Evolutionary conservation across 2,888 invertebrate genomes (phyloP), one percentile per base, ranked within the genome.

Genomic region (Drosophila affinis): DNA sequence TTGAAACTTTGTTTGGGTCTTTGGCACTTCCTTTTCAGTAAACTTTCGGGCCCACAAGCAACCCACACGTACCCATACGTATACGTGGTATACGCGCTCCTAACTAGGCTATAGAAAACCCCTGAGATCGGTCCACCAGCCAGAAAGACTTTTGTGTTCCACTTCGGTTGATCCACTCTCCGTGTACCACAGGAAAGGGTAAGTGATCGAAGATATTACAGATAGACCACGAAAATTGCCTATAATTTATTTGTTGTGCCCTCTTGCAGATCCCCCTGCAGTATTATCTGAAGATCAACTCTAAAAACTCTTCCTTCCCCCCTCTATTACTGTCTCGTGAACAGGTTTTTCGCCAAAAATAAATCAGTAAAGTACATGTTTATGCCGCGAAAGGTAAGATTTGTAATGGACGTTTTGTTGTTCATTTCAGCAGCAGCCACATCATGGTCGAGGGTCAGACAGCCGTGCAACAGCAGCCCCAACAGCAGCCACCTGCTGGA

Each of bases 381-480:
- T 29, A 29, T 29, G 29, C 7, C 9, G 9, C 0, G 29, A 29
- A 29, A 29, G 29, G 9, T 29, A 9, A 7, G 29, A 29, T 9
- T 29, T 9, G 2, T 29, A 29, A 29, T 29, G 2, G 29, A 9
- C 2, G 9, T 9, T 29, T 29, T 9, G 9, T 29, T 29, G 29
- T 29, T 9, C 29, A 7, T 29, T 29, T 29, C 29, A 73, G 56
- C 68, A 89, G 81, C 70, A 85, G 81, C 74, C 86, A 78, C 81
- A 90, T 77, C 46, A 91, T 92, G 90, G 91, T 92, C 93, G 94
- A 95, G 92, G 96, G 97, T 93, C 97, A 97, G 92, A 97, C 97
- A 72, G 81, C 77, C 75, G 81, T 79, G 57, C 89, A 89, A 72
- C 87, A 93, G 96, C 96, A 92, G 75, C 89, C 87, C 53, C 78